phyloP scores from a whole-genome alignment of 2,797 vertebrate species.

The Myotis vivesi region DNA sequence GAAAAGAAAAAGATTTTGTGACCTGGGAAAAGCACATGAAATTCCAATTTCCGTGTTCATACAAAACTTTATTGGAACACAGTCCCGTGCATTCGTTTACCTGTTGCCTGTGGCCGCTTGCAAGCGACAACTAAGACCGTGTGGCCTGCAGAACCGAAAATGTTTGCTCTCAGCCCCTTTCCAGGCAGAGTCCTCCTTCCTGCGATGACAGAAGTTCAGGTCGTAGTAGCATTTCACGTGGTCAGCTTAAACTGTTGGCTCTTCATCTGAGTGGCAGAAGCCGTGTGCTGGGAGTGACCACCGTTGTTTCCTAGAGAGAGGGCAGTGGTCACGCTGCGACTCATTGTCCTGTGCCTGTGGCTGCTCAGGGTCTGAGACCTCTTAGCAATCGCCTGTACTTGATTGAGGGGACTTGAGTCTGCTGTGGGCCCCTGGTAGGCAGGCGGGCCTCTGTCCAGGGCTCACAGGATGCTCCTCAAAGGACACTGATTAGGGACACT shows the following conservation, averaged over 20 bases:
- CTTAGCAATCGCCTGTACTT: not conserved
- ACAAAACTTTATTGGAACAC: not conserved
- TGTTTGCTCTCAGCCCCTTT: not conserved
- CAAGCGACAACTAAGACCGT: fast-evolving
- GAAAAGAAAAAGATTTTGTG: not conserved
- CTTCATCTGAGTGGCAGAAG: not conserved
- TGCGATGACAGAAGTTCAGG: not conserved
- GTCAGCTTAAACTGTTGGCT: not conserved
- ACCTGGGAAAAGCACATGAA: not conserved
- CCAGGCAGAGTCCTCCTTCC: not conserved
- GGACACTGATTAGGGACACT: not conserved
- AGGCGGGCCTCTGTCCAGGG: not conserved
- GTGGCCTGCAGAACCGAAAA: not conserved
- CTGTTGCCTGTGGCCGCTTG: not conserved
- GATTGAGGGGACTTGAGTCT: not conserved
- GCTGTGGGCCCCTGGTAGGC: not conserved
- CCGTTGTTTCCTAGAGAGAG: not conserved
- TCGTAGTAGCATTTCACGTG: not conserved
- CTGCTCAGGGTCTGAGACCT: not conserved
- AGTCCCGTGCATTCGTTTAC: not conserved
- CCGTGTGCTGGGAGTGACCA: not conserved
- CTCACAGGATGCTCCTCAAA: not conserved
- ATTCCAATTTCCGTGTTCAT: not conserved
- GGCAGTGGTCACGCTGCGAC: not conserved
- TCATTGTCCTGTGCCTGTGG: not conserved